Evolutionary conservation across 2,888 invertebrate genomes (phyloP).

Genomic region (Chrysolina haemoptera): DNA sequence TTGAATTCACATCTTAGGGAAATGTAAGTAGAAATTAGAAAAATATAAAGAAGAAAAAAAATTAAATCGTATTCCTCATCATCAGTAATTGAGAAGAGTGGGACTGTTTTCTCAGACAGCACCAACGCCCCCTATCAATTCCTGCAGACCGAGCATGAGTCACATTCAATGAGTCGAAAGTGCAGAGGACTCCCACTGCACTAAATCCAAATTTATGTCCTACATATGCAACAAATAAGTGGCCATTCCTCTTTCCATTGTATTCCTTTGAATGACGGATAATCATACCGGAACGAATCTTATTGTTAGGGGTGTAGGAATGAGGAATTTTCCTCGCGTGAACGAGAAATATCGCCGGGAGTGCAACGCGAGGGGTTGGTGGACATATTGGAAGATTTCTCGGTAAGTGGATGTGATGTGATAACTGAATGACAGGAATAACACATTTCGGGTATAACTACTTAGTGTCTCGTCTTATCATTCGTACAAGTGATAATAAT

Average conservation of each 20-base stretch:
- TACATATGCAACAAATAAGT: constrained; percentile 26
- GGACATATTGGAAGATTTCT: neutral
- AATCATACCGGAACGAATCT: constrained; percentile 31
- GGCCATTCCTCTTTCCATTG: constrained; percentile 25
- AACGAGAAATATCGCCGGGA: constrained; percentile 4
- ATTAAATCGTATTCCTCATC: no score
- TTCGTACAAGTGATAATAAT: neutral
- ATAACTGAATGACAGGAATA: neutral
- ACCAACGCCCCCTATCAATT: neutral
- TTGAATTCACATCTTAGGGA: no score
- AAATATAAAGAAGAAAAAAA: no score
- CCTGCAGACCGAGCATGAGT: neutral
- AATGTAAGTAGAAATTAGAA: no score
- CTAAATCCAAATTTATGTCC: constrained; percentile 30
- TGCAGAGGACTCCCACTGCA: constrained; percentile 10
- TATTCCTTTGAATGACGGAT: constrained; percentile 24
- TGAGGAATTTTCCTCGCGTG: constrained; percentile 7
- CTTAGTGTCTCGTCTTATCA: neutral
- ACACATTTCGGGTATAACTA: neutral
- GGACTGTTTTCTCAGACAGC: no score
- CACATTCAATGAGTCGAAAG: constrained; percentile 1
- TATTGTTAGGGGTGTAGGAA: neutral
- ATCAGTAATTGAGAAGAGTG: no score
- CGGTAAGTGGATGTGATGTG: neutral
- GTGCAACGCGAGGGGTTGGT: neutral